Base-by-base conservation (phyloP, 1,140 invertebrate species). In the Drosophila lini region DNA sequence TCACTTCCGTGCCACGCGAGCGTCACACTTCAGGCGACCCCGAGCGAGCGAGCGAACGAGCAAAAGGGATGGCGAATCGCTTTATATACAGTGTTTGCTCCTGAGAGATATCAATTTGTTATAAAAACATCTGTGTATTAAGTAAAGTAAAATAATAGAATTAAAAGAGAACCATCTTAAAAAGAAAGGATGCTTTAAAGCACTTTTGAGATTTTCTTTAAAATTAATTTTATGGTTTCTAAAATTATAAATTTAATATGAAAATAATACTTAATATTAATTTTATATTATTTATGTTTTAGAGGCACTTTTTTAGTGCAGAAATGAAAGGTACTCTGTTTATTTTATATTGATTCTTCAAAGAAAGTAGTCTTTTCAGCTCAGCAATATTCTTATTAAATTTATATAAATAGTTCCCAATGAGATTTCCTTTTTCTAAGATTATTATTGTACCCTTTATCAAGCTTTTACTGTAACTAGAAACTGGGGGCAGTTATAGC, bases 1-100 rank as follows among this genome's bases (percentile, higher is more conserved):
- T 77, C 83, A 88, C 84, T 88, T 88, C 83, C 83, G 74, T 88
- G 83, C 84, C 83, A 86, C 83, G 83, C 84, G 83, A 89, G 80
- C 83, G 83, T 86, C 83, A 88, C 83, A 86, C 83, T 86, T 86
- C 83, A 63, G 34, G 78, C 77, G 67, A 73, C 68, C 68, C 57
- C 38, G 38, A 42, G 58, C 36, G 45, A 31, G 41, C 36, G 13
- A 25, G 44, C 16, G 13, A 41, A 28, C 31, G 32, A 31, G 45
- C 36, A 8, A 38, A 22, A 38, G 31, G 7, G 55, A 31, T 55
- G 48, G 1, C 52, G 13, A 55, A 55, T 55, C 52, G 52, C 52
- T 55, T 55, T 55, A 55, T 55, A 38, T 55, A 55, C 52, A 55
- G 52, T 55, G 15, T 38, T 15, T 0, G 13, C 34, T 55, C 52